Percentiles rank a stretch among this genome's conserved stretches.
phyloP scores from a whole-genome alignment of 1,140 invertebrate genomes.

The Monomorium pharaonis region DNA sequence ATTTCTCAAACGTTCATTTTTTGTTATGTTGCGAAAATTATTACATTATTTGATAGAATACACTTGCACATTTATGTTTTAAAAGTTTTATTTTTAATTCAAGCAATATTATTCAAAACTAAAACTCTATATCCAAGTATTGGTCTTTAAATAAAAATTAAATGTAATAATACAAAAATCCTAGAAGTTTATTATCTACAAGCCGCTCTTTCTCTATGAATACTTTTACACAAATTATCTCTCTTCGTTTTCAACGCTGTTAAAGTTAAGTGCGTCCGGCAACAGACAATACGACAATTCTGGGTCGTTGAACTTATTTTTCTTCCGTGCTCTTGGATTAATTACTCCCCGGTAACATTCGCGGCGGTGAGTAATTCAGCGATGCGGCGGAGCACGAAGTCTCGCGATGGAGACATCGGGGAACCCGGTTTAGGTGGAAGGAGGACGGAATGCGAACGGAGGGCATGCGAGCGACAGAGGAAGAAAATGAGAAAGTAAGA shows the following conservation, averaged over 20 bases:
- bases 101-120: too few species aligned
- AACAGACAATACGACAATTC: conserved; percentile 10
- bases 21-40: too few species aligned
- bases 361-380: conserved; percentile 53
- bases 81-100: too few species aligned
- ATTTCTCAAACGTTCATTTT: too few species aligned
- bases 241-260: neutral
- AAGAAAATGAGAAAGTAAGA: conserved; percentile 48
- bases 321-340: conserved; percentile 50
- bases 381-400: conserved; percentile 55
- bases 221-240: neutral
- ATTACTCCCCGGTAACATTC: conserved; percentile 50
- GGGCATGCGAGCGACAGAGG: conserved; percentile 1
- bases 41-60: too few species aligned
- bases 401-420: conserved; percentile 73
- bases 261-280: neutral
- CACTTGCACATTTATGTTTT: too few species aligned
- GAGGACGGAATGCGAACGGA: conserved; percentile 38
- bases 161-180: neutral
- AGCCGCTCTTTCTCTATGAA: too few species aligned
- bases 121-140: too few species aligned
- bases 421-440: conserved; percentile 41
- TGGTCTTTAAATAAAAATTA: neutral
- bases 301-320: conserved; percentile 44
- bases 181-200: too few species aligned